phyloP scores from a whole-genome alignment of 2,797 vertebrate genomes.

The Pseudomugil gertrudae region DNA sequence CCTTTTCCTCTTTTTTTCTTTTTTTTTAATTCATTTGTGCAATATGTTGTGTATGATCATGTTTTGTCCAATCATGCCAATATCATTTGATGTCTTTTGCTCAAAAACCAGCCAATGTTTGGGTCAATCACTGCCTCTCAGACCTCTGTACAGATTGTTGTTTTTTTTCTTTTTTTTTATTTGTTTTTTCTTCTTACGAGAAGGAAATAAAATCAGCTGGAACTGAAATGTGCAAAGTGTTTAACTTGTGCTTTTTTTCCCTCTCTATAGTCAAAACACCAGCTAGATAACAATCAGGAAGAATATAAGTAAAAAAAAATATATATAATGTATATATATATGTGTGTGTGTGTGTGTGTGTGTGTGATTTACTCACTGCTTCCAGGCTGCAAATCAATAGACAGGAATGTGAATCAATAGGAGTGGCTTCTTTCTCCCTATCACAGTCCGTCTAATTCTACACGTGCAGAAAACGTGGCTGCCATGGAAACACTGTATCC shows the following conservation, averaged over 20 bases:
- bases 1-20: conserved; percentile 87
- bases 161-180: conserved; percentile 82
- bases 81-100: conserved; percentile 87
- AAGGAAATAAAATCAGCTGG: conserved; percentile 99
- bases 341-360: no score
- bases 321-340: neutral
- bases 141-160: conserved; percentile 98
- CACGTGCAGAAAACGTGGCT: conserved; percentile 81
- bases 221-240: conserved; percentile 90
- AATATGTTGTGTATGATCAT: conserved; percentile 98
- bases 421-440: conserved; percentile 66
- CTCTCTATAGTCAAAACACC: neutral
- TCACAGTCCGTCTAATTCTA: conserved; percentile 56
- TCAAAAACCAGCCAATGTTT: conserved; percentile 95
- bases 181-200: conserved; percentile 87
- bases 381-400: conserved; percentile 66
- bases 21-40: conserved; percentile 96
- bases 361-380: conserved; percentile 51
- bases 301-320: neutral
- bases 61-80: conserved; percentile 90
- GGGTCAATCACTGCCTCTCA: conserved; percentile 99
- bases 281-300: conserved; percentile 8
- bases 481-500: conserved; percentile 82
- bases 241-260: neutral
- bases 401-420: conserved; percentile 59